Evolutionary conservation across 1,140 invertebrate genomes (phyloP), one percentile per base, ranked within the genome.

Genomic region (Scaptodrosophila lebanonensis): DNA sequence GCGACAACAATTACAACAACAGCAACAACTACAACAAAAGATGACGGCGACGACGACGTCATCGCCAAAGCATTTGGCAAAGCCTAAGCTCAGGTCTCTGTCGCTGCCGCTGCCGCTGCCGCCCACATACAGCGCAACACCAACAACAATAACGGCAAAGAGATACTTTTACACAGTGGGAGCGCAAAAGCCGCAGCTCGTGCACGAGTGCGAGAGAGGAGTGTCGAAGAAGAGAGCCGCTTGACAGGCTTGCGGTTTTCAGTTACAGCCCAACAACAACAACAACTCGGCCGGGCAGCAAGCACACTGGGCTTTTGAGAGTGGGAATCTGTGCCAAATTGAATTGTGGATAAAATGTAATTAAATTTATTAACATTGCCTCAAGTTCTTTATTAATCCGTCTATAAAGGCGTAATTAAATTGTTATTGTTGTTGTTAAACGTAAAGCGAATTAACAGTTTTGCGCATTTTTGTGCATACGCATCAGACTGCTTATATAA

Each of bases 171-270:
- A 79, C 75, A 68, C 60, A 48, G 12, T 9, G 9, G 3, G 8
- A 27, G 22, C 32, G 9, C 29, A 15, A 27, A 16, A 17, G 22
- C 25, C 17, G 44, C n/a, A 44, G 22, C 8, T 27, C 20, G 38
- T 11, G 17, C 15, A 20, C 30, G 36, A 13, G 12, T 15, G 13
- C 29, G 43, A 35, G 29, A 36, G 42, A 30, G 20, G 61, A 39
- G 39, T 8, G 22, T n/a, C 29, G 22, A 20, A 12, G 42, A 45
- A 44, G 54, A 39, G 27, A 39, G 22, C 47, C 22, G 52, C 47
- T 43, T 76, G 71, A 50, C 62, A 76, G 76, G 71, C 72, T 79
- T 77, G 73, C 68, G 73, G 73, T 82, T 77, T 79, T 79, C 65
- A 82, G 73, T 77, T 77, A 82, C 73, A 77, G 27, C 42, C 60